phyloP scores from a whole-genome alignment of 2,113 vertebrate species.

The Lichenostomus cassidix region DNA sequence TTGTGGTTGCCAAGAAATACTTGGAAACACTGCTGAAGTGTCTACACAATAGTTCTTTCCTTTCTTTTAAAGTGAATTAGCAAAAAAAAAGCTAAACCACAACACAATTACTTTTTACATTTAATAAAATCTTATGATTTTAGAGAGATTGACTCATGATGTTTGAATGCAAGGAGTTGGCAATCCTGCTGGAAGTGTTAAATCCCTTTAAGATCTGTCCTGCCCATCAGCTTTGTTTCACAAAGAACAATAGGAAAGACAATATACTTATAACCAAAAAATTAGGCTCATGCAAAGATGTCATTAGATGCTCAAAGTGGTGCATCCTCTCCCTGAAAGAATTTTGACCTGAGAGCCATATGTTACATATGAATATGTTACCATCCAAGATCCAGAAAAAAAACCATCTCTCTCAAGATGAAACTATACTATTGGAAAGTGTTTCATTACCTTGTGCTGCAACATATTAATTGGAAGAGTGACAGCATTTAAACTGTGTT shows the following conservation, averaged over 20 bases:
- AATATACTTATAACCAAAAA: not conserved
- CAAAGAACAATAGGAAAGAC: not conserved
- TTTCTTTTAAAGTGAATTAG: not conserved
- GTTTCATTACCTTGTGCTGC: not conserved
- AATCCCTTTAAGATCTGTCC: not conserved
- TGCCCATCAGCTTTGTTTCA: not conserved
- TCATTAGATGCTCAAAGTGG: not conserved
- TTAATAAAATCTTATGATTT: constrained; percentile 14
- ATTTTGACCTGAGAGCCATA: not conserved
- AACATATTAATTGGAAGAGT: not conserved
- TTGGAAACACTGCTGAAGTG: not conserved
- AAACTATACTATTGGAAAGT: not conserved
- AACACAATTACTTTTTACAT: not conserved
- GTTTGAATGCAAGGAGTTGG: not conserved
- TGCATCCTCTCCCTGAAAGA: not conserved
- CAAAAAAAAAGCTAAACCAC: not conserved
- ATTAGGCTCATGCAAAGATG: not conserved
- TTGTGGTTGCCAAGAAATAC: not conserved
- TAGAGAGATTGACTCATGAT: not conserved
- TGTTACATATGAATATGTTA: not conserved
- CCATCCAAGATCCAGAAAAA: not conserved
- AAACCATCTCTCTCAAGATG: not conserved
- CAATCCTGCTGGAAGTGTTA: not conserved
- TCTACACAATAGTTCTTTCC: not conserved
- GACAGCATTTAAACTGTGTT: not conserved